A percentile compares a stretch with the other conserved stretches of the same genome.
phyloP scores from a whole-genome alignment of 2,113 vertebrate genomes.

The Lophotis ruficrista region DNA sequence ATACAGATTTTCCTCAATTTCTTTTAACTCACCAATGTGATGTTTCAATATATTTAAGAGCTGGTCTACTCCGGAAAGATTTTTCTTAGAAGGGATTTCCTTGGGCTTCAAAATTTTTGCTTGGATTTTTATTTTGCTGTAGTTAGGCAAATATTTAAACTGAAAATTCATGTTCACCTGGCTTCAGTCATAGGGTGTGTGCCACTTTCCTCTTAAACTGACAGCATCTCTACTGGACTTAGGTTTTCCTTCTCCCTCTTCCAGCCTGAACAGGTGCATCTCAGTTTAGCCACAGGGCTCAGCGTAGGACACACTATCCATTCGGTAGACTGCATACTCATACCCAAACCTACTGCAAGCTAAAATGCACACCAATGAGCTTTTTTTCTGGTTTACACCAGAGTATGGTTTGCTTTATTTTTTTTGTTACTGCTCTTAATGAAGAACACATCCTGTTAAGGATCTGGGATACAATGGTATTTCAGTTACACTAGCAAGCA shows the following conservation, averaged over 20 bases:
- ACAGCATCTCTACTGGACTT: neutral
- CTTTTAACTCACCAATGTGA: neutral
- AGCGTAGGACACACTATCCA: neutral
- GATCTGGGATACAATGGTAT: neutral
- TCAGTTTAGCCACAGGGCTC: neutral
- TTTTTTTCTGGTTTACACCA: neutral
- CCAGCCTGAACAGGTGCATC: neutral
- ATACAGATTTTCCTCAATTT: neutral
- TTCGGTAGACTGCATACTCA: neutral
- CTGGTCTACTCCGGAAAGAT: constrained; percentile 61
- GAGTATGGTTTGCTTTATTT: neutral
- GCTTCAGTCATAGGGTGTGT: neutral
- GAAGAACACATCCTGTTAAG: neutral
- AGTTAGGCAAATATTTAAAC: neutral
- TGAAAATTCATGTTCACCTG: neutral
- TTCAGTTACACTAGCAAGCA: neutral
- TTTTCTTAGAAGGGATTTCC: neutral
- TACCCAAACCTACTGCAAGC: neutral
- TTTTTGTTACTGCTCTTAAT: neutral
- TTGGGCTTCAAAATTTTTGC: neutral
- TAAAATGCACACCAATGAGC: fast-evolving
- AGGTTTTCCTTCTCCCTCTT: neutral
- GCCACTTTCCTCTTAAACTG: neutral
- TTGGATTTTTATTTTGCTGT: neutral
- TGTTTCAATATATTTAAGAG: neutral